Percentiles rank a stretch among this genome's conserved stretches.
Evolutionary conservation across 2,797 vertebrate genomes (phyloP).

Genomic region (Falco naumanni): DNA sequence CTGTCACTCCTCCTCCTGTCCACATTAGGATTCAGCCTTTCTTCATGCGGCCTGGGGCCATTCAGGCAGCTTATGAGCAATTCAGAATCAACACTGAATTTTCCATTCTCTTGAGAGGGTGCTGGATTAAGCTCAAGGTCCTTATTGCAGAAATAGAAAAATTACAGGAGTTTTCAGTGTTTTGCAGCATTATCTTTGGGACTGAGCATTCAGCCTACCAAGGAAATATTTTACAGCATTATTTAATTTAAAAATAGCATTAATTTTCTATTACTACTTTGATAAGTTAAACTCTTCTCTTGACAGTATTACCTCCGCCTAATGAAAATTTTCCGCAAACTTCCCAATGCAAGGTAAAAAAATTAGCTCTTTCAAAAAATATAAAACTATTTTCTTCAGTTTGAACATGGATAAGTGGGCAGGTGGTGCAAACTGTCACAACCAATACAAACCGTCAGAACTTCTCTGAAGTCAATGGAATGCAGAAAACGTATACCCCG

Average conservation of each 20-base stretch:
- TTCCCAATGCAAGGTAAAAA: neutral
- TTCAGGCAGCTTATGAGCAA: neutral
- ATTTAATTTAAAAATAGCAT: neutral
- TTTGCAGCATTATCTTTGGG: neutral
- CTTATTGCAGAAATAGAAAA: neutral
- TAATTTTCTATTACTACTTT: neutral
- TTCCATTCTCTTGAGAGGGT: neutral
- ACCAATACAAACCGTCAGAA: neutral
- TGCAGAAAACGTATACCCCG: neutral
- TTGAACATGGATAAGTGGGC: neutral
- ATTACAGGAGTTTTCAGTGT: neutral
- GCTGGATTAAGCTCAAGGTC: neutral
- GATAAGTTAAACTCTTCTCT: neutral
- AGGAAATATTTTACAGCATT: neutral
- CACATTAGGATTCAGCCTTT: neutral
- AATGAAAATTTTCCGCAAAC: neutral
- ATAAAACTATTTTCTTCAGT: neutral
- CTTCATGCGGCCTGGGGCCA: rapidly evolving
- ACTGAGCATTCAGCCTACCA: neutral
- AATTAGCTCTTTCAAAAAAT: neutral
- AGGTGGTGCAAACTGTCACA: neutral
- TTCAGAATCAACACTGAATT: neutral
- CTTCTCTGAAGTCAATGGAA: neutral
- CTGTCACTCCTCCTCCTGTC: neutral
- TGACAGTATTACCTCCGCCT: neutral